A percentile compares a stretch with the other conserved stretches of the same genome.
These are phyloP conservation scores for Natator depressus DNA, from an alignment of 2,113 vertebrate genomes.

Conservation along the genomic window DNA sequence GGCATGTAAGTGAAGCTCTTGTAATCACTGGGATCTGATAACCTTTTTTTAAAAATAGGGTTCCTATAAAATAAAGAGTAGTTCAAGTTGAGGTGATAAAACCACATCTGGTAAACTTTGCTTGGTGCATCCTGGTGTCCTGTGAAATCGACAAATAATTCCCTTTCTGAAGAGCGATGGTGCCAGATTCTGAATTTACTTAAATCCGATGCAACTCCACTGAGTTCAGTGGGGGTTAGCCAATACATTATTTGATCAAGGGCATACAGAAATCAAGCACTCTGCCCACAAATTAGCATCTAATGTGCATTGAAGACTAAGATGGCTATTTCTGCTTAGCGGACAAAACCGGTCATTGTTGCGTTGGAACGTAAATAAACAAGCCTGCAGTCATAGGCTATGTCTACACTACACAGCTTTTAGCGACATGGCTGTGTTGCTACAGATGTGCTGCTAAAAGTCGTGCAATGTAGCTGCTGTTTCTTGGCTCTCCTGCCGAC, in stretches of 20 bases:
- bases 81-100: constrained; percentile 56
- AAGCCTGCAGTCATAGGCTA: neutral
- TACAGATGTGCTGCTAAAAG: too few relatives aligned
- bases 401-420: too few relatives aligned
- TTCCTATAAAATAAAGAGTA: constrained; percentile 35
- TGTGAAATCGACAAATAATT: neutral
- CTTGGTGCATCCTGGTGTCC: constrained; percentile 35
- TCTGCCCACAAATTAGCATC: neutral
- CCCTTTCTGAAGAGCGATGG: fast-evolving
- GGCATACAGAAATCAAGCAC: neutral
- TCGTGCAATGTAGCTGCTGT: too few relatives aligned
- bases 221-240: neutral
- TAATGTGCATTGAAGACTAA: neutral
- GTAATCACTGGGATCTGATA: constrained; percentile 56
- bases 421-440: too few relatives aligned
- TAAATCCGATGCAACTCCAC: neutral
- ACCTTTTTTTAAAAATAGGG: constrained; percentile 25
- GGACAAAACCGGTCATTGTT: neutral
- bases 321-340: neutral
- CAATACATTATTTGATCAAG: neutral
- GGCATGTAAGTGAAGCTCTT: constrained; percentile 48
- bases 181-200: fast-evolving
- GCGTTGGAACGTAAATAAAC: neutral
- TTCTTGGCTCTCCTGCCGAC: too few relatives aligned
- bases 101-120: constrained; percentile 45